Conservation (phyloP, 1,140 invertebrate genomes). For the Temnothorax longispinosus region DNA sequence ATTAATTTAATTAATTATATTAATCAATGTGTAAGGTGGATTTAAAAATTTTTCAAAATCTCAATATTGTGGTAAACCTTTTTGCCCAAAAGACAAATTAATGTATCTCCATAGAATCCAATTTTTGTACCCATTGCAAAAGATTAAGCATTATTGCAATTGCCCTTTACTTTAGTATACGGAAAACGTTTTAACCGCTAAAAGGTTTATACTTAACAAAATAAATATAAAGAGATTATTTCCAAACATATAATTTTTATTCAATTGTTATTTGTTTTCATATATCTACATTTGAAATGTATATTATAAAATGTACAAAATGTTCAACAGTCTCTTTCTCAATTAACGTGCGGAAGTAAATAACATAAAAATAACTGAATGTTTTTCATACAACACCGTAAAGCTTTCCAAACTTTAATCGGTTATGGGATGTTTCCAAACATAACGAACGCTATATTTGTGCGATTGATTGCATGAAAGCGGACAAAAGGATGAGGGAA, state of each 20-base stretch:
- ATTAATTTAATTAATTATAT: slow-evolving; percentile 38
- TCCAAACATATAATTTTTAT: neutral
- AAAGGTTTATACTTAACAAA: neutral
- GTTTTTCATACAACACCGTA: neutral
- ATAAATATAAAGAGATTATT: neutral
- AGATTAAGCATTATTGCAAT: neutral
- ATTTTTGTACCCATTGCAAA: neutral
- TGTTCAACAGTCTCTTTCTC: neutral
- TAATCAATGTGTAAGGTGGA: neutral
- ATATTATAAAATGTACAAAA: neutral
- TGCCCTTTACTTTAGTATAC: neutral
- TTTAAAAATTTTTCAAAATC: neutral
- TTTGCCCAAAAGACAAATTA: neutral
- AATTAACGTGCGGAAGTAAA: neutral
- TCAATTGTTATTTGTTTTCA: neutral
- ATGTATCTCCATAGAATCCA: neutral
- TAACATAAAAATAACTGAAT: neutral
- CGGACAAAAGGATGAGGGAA: slow-evolving; percentile 41
- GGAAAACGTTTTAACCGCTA: neutral
- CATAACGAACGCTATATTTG: slow-evolving; percentile 34
- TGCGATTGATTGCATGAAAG: slow-evolving; percentile 34
- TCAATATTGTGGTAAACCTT: neutral
- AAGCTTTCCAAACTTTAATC: slow-evolving; percentile 8
- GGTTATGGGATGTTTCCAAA: slow-evolving; percentile 12
- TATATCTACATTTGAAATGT: neutral